These are phyloP conservation scores for Sprattus sprattus DNA, from an alignment of 2,113 vertebrate species.

Conservation along the genomic window DNA sequence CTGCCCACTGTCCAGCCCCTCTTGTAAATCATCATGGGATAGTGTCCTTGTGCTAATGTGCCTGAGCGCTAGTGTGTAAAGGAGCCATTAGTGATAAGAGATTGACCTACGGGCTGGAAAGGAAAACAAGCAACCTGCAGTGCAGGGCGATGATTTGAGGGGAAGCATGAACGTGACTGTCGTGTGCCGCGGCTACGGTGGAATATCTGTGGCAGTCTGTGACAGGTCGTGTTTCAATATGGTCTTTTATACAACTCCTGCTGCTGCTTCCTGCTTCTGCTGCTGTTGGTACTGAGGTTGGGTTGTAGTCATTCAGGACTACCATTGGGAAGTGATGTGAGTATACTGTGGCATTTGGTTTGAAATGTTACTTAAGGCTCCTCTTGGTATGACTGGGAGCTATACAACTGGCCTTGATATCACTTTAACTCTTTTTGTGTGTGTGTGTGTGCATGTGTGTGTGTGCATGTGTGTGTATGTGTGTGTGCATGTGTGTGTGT, in stretches of 20 bases:
- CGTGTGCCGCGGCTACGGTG: neutral
- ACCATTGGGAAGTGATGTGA: neutral
- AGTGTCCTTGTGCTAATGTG: neutral
- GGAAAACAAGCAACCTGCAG: too few species aligned
- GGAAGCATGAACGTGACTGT: neutral
- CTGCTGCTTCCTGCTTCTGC: neutral
- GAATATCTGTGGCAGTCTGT: neutral
- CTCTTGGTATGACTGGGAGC: too few species aligned
- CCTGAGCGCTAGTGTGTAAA: too few species aligned
- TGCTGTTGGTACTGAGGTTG: neutral
- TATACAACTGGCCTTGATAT: too few species aligned
- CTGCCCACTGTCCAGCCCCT: neutral
- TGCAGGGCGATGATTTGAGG: neutral
- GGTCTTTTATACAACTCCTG: neutral
- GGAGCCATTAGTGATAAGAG: neutral
- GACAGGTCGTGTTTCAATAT: neutral
- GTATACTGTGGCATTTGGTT: neutral
- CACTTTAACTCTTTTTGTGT: neutral
- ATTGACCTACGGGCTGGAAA: too few species aligned
- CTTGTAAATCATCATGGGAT: neutral
- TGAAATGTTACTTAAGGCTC: too few species aligned
- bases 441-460: neutral
- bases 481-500: neutral
- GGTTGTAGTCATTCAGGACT: neutral
- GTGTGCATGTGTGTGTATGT: neutral